Evolutionary conservation across 2,888 invertebrate genomes (phyloP).

Genomic region (Meliscaeva auricollis): DNA sequence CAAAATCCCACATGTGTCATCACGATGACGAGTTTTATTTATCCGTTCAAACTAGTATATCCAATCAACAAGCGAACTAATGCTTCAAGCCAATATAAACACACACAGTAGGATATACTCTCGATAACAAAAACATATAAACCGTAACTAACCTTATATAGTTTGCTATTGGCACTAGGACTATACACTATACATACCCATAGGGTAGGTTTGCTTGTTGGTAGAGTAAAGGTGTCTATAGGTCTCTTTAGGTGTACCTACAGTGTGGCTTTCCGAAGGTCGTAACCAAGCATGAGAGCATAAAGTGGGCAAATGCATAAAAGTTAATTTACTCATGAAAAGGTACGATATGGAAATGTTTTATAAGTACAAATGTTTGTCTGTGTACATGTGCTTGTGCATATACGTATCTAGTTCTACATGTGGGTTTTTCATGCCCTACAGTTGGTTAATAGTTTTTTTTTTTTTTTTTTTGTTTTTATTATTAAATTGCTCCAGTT

Average conservation of each 20-base stretch:
- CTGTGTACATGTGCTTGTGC: too few species aligned
- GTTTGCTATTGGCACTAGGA: constrained; percentile 3
- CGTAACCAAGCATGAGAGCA: constrained; percentile 20
- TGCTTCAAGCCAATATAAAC: constrained; percentile 52
- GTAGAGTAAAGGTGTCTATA: not conserved
- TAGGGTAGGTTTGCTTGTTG: not conserved
- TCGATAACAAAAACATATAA: constrained; percentile 34
- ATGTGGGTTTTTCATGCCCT: not conserved
- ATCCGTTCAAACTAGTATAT: constrained; percentile 62
- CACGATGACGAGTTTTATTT: constrained; percentile 69
- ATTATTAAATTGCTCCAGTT: constrained; percentile 44
- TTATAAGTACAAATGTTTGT: not conserved
- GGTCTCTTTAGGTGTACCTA: not conserved
- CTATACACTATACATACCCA: not conserved
- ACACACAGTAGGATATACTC: constrained; percentile 10
- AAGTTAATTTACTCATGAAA: constrained; percentile 36
- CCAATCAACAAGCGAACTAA: constrained; percentile 72
- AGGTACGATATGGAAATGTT: constrained; percentile 30
- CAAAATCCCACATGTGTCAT: constrained; percentile 70
- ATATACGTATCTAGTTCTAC: too few species aligned
- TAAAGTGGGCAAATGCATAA: constrained; percentile 44
- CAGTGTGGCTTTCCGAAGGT: constrained; percentile 26
- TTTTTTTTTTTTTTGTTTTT: constrained; percentile 41
- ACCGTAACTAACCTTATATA: constrained; percentile 4
- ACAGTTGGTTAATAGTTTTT: constrained; percentile 3